These are phyloP conservation scores for Lepus timidus DNA, from an alignment of 2,113 vertebrate species.

Conservation along the genomic window DNA sequence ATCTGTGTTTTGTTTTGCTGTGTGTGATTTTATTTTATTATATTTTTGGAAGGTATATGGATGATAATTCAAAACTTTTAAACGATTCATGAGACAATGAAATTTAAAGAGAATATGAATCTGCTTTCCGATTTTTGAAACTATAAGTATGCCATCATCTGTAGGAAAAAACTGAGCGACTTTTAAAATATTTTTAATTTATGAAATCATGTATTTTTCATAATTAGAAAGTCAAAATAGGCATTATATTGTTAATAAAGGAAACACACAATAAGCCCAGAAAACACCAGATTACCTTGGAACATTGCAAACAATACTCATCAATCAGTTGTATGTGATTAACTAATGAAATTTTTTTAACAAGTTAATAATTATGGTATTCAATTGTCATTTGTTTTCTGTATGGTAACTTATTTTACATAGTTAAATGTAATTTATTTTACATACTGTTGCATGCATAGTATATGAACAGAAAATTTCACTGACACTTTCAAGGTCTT, in stretches of 20 bases:
- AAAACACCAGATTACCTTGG: background rate
- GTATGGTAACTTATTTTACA: background rate
- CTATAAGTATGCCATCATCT: constrained; percentile 20
- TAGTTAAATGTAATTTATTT: background rate
- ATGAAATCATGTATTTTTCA: background rate
- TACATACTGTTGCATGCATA: background rate
- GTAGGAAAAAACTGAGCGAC: background rate
- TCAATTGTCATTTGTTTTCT: constrained; percentile 14
- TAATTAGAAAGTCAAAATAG: background rate
- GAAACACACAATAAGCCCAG: background rate
- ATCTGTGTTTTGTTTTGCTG: constrained; percentile 14
- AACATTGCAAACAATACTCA: background rate
- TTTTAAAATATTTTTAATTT: constrained; percentile 26
- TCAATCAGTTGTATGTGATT: background rate
- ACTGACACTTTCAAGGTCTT: background rate
- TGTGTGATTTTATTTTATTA: constrained; percentile 60
- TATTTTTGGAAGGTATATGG: constrained; percentile 31
- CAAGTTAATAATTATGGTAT: background rate
- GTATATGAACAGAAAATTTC: background rate
- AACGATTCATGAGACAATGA: background rate
- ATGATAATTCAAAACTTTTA: constrained; percentile 49
- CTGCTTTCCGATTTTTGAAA: constrained; percentile 47
- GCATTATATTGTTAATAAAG: background rate
- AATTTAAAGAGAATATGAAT: background rate
- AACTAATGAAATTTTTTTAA: constrained; percentile 33